A percentile compares a stretch with the other conserved stretches of the same genome.
These are phyloP conservation scores for Lypha dubia DNA, from an alignment of 2,888 invertebrate genomes.

Conservation along the genomic window DNA sequence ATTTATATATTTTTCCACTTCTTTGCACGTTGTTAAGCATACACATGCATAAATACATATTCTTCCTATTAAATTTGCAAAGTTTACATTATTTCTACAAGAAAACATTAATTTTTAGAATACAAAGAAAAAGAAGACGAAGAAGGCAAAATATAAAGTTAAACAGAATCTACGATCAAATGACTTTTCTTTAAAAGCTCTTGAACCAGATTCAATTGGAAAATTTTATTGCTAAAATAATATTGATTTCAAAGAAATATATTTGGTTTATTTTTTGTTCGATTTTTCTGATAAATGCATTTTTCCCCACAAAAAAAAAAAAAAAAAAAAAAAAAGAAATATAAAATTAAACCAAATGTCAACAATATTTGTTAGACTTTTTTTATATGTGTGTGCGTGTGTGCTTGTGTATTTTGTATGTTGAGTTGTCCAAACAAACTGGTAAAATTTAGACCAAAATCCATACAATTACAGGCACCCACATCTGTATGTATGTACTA, in stretches of 20 bases:
- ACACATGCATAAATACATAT: too few species aligned
- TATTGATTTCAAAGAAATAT: slow-evolving; percentile 22
- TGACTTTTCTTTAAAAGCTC: slow-evolving; percentile 6
- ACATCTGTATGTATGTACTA: slow-evolving; percentile 21
- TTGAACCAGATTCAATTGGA: slow-evolving; percentile 25
- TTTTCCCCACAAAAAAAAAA: background rate
- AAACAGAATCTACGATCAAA: slow-evolving; percentile 35
- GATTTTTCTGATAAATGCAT: slow-evolving; percentile 9
- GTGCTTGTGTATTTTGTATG: background rate
- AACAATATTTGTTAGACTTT: slow-evolving; percentile 35
- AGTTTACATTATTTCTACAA: background rate
- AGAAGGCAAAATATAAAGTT: background rate
- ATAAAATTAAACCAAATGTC: slow-evolving; percentile 38
- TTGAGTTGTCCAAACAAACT: slow-evolving; percentile 12
- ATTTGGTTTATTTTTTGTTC: background rate
- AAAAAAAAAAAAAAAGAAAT: slow-evolving; percentile 22
- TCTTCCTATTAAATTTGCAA: background rate
- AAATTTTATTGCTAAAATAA: slow-evolving; percentile 37
- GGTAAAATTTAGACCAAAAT: slow-evolving; percentile 15
- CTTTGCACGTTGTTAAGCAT: background rate
- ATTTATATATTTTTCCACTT: background rate
- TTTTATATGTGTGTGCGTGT: background rate
- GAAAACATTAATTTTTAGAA: background rate
- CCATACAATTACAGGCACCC: background rate
- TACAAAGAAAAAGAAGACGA: background rate